Evolutionary conservation across 2,113 vertebrate genomes (phyloP).

Genomic region (Arizona elegans): DNA sequence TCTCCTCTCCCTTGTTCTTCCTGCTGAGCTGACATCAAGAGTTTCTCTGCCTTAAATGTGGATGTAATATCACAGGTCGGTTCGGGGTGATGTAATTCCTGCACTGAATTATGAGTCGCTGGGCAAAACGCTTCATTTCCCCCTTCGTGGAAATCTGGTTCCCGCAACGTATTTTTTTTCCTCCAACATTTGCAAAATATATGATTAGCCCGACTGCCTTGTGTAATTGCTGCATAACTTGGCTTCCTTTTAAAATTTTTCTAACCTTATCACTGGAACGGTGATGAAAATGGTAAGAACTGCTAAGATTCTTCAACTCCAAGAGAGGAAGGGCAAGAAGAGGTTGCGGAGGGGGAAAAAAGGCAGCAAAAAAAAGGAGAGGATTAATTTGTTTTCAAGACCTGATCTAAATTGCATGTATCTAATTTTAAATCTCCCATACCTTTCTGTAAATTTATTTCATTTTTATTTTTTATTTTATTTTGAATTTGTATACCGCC

Average conservation of each 20-base stretch:
- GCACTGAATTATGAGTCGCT: slow-evolving; percentile 62
- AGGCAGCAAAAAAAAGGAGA: slow-evolving; percentile 26
- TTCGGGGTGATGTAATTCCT: slow-evolving; percentile 66
- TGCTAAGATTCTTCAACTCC: slow-evolving; percentile 63
- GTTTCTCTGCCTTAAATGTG: slow-evolving; percentile 57
- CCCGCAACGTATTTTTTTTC: slow-evolving; percentile 55
- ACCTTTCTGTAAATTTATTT: slow-evolving; percentile 68
- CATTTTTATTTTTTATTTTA: too few species aligned
- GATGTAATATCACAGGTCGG: slow-evolving; percentile 69
- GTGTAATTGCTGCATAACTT: slow-evolving; percentile 47
- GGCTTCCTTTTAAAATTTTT: slow-evolving; percentile 61
- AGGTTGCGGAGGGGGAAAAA: not conserved
- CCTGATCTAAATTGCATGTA: slow-evolving; percentile 64
- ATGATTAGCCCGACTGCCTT: slow-evolving; percentile 58
- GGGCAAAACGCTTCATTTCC: slow-evolving; percentile 62
- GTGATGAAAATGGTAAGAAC: slow-evolving; percentile 63
- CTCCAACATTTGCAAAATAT: slow-evolving; percentile 59
- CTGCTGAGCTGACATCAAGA: slow-evolving; percentile 36
- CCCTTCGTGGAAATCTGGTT: slow-evolving; percentile 60
- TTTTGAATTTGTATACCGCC: too few species aligned
- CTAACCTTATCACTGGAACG: slow-evolving; percentile 59
- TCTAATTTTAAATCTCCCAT: slow-evolving; percentile 75
- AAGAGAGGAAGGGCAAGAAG: slow-evolving; percentile 17
- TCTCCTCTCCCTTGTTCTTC: slow-evolving; percentile 62
- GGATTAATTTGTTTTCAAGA: slow-evolving; percentile 67